These are phyloP conservation scores for Brachyrhaphis roseni DNA, from an alignment of 2,797 vertebrate genomes.

Conservation along the genomic window DNA sequence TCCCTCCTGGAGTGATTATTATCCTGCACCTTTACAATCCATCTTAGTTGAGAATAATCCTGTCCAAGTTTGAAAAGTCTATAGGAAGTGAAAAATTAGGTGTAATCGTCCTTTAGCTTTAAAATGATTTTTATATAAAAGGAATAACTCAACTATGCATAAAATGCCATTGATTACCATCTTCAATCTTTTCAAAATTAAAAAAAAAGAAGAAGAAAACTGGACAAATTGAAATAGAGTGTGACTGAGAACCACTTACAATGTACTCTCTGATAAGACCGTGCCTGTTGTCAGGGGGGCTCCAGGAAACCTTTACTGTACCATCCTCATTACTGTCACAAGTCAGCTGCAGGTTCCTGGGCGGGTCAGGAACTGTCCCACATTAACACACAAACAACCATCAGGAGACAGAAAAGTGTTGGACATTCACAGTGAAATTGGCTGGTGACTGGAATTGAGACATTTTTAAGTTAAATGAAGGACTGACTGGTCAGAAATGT, in stretches of 20 bases:
- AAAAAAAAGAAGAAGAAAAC: background rate
- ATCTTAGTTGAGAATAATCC: no score
- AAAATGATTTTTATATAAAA: background rate
- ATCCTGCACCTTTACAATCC: no score
- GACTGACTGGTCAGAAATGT: background rate
- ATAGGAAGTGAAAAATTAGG: no score
- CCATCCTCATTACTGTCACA: constrained; percentile 85
- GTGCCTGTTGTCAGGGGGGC: constrained; percentile 83
- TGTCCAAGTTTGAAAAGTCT: no score
- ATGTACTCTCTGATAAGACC: constrained; percentile 95
- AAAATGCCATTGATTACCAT: background rate
- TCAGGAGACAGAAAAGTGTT: background rate
- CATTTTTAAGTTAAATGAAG: background rate
- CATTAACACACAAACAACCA: constrained; percentile 14
- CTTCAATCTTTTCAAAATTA: background rate
- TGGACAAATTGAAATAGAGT: background rate
- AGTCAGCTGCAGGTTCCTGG: constrained; percentile 88
- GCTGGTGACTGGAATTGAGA: background rate
- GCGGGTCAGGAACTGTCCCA: constrained; percentile 89
- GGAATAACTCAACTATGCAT: background rate
- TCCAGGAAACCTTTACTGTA: constrained; percentile 86
- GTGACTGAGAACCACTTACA: constrained; percentile 60
- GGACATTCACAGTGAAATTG: background rate
- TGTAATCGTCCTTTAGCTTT: no score
- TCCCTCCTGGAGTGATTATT: no score